phyloP scores from a whole-genome alignment of 2,888 invertebrate genomes.

The Muscina levida region DNA sequence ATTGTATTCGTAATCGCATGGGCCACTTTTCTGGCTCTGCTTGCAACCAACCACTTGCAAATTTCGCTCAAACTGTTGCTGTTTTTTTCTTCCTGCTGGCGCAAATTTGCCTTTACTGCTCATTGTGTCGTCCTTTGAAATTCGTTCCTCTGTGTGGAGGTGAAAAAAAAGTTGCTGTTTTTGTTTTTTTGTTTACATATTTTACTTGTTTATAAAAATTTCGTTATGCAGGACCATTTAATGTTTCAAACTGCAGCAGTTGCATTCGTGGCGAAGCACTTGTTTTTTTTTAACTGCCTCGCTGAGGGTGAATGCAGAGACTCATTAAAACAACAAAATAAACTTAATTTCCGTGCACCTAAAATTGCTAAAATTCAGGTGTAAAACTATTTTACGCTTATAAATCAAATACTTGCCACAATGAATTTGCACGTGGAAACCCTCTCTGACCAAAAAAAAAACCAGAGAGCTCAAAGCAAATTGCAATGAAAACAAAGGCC shows the following conservation, averaged over 20 bases:
- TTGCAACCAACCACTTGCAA: slow-evolving; percentile 2
- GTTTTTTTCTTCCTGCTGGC: slow-evolving; percentile 42
- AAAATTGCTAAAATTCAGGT: slow-evolving; percentile 53
- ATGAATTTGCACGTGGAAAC: slow-evolving; percentile 16
- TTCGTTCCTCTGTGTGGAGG: slow-evolving; percentile 6
- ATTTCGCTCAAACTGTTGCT: slow-evolving; percentile 57
- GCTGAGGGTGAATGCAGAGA: slow-evolving; percentile 3
- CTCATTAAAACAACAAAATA: slow-evolving; percentile 46
- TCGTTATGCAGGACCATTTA: too few relatives aligned
- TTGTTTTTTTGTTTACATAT: slow-evolving; percentile 27
- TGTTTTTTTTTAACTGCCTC: too few relatives aligned
- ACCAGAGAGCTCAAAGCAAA: neutral
- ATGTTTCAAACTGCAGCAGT: neutral
- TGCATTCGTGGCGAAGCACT: slow-evolving; percentile 1
- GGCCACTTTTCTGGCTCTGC: slow-evolving; percentile 1
- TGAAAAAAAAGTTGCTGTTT: slow-evolving; percentile 44
- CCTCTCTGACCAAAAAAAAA: slow-evolving; percentile 3
- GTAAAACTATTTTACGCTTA: slow-evolving; percentile 48
- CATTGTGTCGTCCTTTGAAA: slow-evolving; percentile 35
- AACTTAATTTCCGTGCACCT: slow-evolving; percentile 50
- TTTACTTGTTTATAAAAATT: slow-evolving; percentile 33
- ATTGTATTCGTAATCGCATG: slow-evolving; percentile 15
- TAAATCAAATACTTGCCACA: slow-evolving; percentile 46
- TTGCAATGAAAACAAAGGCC: neutral
- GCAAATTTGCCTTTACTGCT: slow-evolving; percentile 4